phyloP scores from a whole-genome alignment of 2,113 vertebrate species.

The Diphyllodes magnificus region DNA sequence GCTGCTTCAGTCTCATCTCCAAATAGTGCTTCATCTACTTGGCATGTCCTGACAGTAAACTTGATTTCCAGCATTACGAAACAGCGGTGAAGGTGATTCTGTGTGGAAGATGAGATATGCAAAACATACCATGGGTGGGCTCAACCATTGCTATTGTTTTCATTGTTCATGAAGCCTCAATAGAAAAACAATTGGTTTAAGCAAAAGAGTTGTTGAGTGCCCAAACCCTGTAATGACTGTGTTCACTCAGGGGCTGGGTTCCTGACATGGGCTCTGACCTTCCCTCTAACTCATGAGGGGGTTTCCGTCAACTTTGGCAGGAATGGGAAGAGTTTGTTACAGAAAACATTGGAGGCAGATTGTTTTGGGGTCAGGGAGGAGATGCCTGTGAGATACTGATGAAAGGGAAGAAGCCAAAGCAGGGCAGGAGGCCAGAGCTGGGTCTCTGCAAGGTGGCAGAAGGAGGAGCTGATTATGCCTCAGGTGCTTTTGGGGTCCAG shows the following conservation, averaged over 20 bases:
- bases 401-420: background rate
- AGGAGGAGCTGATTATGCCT: background rate
- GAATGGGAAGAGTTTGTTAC: accelerated
- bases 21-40: background rate
- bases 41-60: background rate
- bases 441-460: background rate
- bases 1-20: background rate
- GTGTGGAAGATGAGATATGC: background rate
- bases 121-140: background rate
- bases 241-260: background rate
- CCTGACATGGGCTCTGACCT: background rate
- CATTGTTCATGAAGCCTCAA: background rate
- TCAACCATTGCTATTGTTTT: background rate
- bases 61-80: accelerated
- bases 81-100: background rate
- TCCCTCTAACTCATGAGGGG: background rate
- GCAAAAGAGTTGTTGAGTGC: background rate
- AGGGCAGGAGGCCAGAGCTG: accelerated
- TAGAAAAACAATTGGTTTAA: background rate
- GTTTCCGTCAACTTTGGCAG: background rate
- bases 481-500: accelerated
- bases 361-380: background rate
- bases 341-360: background rate
- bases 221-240: background rate
- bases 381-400: background rate